Percentiles rank a stretch among this genome's conserved stretches.
Conservation (phyloP, 2,888 invertebrate genomes). For the Drosophila fulvimacula region DNA sequence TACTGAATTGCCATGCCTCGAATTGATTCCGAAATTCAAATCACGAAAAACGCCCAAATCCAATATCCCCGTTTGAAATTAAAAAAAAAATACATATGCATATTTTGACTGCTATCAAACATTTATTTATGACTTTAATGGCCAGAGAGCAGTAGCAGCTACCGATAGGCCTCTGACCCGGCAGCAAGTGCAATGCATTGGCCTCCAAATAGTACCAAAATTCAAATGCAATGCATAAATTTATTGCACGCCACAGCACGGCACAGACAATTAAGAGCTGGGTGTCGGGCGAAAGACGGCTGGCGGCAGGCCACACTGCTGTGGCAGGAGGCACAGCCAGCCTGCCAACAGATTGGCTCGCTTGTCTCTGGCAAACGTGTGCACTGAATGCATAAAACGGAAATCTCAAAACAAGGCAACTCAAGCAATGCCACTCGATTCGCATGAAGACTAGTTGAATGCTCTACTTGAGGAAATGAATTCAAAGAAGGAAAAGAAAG, state of each 20-base stretch:
- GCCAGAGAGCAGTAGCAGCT: slow-evolving; percentile 27
- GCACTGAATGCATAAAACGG: slow-evolving; percentile 78
- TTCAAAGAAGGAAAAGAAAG: neutral
- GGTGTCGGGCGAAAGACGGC: neutral
- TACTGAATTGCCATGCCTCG: neutral
- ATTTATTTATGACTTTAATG: slow-evolving; percentile 69
- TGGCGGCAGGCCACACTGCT: neutral
- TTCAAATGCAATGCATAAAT: slow-evolving; percentile 79
- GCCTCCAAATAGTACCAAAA: slow-evolving; percentile 49
- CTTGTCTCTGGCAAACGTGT: slow-evolving; percentile 72
- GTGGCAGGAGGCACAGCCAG: slow-evolving; percentile 8
- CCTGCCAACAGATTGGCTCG: slow-evolving; percentile 66
- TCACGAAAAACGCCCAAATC: neutral
- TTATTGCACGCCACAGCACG: slow-evolving; percentile 66
- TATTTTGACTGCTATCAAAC: slow-evolving; percentile 70
- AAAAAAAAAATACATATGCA: slow-evolving; percentile 1
- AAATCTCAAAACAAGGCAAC: slow-evolving; percentile 56
- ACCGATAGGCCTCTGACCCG: slow-evolving; percentile 28
- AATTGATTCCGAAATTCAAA: neutral
- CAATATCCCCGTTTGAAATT: neutral
- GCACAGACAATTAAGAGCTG: slow-evolving; percentile 74
- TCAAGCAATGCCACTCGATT: slow-evolving; percentile 1
- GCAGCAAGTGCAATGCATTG: slow-evolving; percentile 29
- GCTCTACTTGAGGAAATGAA: slow-evolving; percentile 26
- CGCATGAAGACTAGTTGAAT: slow-evolving; percentile 23